Evolutionary conservation across 2,888 invertebrate species (phyloP), one percentile per base, ranked within the genome.

Genomic region (Catocala nupta): DNA sequence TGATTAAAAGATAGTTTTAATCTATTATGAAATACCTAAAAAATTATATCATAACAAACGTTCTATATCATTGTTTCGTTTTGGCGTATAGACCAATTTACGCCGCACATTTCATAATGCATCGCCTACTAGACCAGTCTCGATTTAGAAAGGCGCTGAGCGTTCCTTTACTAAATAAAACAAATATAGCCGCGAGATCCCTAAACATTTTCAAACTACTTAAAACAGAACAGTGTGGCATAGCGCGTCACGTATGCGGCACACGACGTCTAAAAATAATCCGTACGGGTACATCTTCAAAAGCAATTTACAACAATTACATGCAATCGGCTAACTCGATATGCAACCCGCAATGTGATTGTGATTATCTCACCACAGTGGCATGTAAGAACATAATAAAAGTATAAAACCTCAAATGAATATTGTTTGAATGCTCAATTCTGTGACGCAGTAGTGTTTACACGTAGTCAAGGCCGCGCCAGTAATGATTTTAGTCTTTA

Each of bases 201-300:
- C 16, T 47, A 63, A 67, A 64, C 51, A 45, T 57, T 65, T 51
- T 71, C 59, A 64, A 63, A 70, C 63, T 45, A 67, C 56, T 54
- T 48, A 67, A 72, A 39, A 16, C 52, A 56, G 33, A 60, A 56
- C 62, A 52, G 58, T 51, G 57, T 56, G 70, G 60, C 70, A 68
- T 58, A 42, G 50, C 47, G 12, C 59, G 62, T 61, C 63, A 48
- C 59, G 60, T 67, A 65, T 58, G 66, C 71, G 50, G 9, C 36
- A 65, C 54, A 68, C 71, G 3, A 51, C 60, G 58, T 72, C 71
- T 80, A 80, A 79, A 82, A 81, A 81, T 80, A 82, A 70, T 68
- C 63, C 34, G 12, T 44, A 47, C 44, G 52, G 50, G 50, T 74
- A 71, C 72, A 71, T 55, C 51, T 62, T 55, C 54, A 58, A 58